These are phyloP conservation scores for Yponomeuta evonymella DNA, from an alignment of 2,888 invertebrate species.

Conservation along the genomic window DNA sequence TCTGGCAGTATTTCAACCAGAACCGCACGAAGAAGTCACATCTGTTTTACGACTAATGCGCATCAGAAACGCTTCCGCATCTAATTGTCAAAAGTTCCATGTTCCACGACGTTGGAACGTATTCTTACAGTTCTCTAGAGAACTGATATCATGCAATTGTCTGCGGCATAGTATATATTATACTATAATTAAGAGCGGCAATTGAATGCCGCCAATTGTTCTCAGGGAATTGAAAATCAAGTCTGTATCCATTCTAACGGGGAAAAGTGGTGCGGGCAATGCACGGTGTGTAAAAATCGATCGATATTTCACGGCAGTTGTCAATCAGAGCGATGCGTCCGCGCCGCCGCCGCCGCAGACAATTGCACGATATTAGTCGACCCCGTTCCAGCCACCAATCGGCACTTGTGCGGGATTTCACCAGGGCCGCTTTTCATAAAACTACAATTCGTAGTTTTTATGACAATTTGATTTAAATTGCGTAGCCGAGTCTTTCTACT, in stretches of 20 bases:
- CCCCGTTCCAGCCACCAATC: slow-evolving; percentile 36
- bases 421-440: slow-evolving; percentile 21
- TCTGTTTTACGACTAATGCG: slow-evolving; percentile 43
- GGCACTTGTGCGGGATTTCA: slow-evolving; percentile 30
- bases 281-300: slow-evolving; percentile 20
- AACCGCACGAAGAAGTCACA: slow-evolving; percentile 25
- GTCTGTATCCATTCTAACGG: neutral
- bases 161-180: neutral
- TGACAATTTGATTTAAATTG: no score
- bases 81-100: slow-evolving; percentile 50
- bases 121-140: slow-evolving; percentile 16
- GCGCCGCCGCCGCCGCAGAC: slow-evolving; percentile 45
- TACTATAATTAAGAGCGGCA: slow-evolving; percentile 27
- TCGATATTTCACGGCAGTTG: slow-evolving; percentile 61
- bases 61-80: slow-evolving; percentile 59
- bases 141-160: no score
- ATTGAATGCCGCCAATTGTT: slow-evolving; percentile 24
- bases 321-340: slow-evolving; percentile 62
- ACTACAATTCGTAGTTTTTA: no score
- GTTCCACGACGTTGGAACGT: slow-evolving; percentile 7
- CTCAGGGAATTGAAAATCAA: neutral
- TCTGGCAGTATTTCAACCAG: slow-evolving; percentile 4
- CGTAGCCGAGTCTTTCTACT: no score
- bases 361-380: slow-evolving; percentile 53
- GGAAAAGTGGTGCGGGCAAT: slow-evolving; percentile 41